These are phyloP conservation scores for Calephelis nemesis DNA, from an alignment of 1,140 invertebrate genomes.

Conservation along the genomic window DNA sequence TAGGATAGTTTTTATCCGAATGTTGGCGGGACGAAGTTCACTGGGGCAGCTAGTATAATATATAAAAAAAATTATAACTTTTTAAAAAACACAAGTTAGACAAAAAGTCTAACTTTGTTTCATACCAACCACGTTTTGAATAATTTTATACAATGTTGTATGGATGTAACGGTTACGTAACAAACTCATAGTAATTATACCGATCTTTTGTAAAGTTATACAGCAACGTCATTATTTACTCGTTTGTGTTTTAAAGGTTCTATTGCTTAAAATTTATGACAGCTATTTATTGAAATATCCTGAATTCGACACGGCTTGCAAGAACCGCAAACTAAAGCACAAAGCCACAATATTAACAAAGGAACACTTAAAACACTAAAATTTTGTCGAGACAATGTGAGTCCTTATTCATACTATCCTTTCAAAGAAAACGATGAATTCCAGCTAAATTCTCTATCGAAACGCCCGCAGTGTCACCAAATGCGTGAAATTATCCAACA, in stretches of 20 bases:
- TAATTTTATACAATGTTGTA: background rate
- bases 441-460: conserved; percentile 55
- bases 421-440: conserved; percentile 44
- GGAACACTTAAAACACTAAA: conserved; percentile 52
- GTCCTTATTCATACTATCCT: conserved; percentile 50
- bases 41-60: too few species aligned
- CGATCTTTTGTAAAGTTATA: background rate
- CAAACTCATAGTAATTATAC: background rate
- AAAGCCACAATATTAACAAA: conserved; percentile 35
- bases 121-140: background rate
- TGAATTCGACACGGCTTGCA: conserved; percentile 38
- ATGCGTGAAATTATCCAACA: conserved; percentile 73
- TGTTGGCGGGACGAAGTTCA: too few species aligned
- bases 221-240: conserved; percentile 3
- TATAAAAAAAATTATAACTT: too few species aligned
- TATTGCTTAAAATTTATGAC: background rate
- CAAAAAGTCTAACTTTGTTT: too few species aligned
- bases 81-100: too few species aligned
- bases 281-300: conserved; percentile 3
- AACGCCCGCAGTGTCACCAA: conserved; percentile 68
- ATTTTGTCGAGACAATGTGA: conserved; percentile 44
- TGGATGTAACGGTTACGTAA: background rate
- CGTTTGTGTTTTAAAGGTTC: conserved; percentile 4
- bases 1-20: too few species aligned
- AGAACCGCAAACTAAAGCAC: conserved; percentile 26